phyloP scores from a whole-genome alignment of 2,113 vertebrate genomes.

The Fulmarus glacialis region DNA sequence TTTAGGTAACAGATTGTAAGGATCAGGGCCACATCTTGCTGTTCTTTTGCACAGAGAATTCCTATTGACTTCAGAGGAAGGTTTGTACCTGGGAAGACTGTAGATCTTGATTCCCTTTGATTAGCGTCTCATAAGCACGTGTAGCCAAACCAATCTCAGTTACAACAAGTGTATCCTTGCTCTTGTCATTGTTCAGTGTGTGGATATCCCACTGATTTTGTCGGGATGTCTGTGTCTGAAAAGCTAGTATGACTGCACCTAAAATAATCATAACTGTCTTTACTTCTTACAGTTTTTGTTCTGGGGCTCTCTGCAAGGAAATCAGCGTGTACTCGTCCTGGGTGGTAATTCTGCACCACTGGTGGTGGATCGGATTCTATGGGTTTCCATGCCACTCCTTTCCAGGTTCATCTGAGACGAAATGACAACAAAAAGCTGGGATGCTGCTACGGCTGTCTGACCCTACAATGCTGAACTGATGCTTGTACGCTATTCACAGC shows the following conservation, averaged over 20 bases:
- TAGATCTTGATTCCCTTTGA: neutral
- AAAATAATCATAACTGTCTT: neutral
- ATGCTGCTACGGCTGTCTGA: neutral
- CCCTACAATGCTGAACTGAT: neutral
- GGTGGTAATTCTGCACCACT: neutral
- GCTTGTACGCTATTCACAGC: neutral
- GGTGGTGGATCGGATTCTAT: fast-evolving
- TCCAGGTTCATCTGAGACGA: neutral
- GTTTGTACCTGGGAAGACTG: neutral
- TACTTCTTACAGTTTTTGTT: neutral
- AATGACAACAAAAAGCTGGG: neutral
- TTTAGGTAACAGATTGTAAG: neutral
- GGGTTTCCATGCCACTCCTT: neutral
- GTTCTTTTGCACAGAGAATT: neutral
- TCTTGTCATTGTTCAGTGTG: neutral
- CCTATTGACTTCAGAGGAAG: neutral
- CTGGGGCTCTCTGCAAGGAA: neutral
- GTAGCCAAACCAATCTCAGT: neutral
- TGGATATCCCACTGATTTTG: neutral
- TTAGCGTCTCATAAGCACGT: neutral
- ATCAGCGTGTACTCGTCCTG: fast-evolving
- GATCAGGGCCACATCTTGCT: neutral
- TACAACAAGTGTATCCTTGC: neutral
- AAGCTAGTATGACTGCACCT: neutral
- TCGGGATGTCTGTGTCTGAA: neutral